phyloP scores from a whole-genome alignment of 2,888 invertebrate genomes.

The Eupithecia dodoneata region DNA sequence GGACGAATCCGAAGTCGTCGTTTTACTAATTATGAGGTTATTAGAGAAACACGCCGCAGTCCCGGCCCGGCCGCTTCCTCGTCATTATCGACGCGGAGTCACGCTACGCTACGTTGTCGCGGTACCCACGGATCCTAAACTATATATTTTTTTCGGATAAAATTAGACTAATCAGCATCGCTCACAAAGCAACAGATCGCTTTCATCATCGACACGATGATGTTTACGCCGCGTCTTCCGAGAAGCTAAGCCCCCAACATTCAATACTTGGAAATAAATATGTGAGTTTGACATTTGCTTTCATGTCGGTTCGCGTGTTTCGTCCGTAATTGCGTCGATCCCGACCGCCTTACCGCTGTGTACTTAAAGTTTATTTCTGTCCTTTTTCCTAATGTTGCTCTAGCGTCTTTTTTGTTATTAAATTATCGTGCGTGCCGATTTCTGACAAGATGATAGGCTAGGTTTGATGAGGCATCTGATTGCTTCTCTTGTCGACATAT shows the following conservation, averaged over 20 bases:
- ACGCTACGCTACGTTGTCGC: slow-evolving; percentile 74
- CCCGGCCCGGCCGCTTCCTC: slow-evolving; percentile 49
- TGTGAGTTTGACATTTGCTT: slow-evolving; percentile 85
- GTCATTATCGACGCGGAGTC: slow-evolving; percentile 63
- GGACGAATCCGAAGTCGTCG: slow-evolving; percentile 69
- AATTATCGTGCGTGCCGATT: slow-evolving; percentile 84
- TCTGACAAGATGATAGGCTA: slow-evolving; percentile 83
- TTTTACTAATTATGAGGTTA: slow-evolving; percentile 81
- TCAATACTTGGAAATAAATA: slow-evolving; percentile 85
- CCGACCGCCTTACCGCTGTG: slow-evolving; percentile 59
- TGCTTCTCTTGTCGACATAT: slow-evolving; percentile 82
- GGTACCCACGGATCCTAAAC: slow-evolving; percentile 72
- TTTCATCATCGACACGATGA: slow-evolving; percentile 84
- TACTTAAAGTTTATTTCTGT: slow-evolving; percentile 68
- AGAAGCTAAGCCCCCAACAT: slow-evolving; percentile 75
- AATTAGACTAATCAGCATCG: slow-evolving; percentile 82
- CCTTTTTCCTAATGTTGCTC: slow-evolving; percentile 63
- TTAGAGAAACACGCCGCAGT: slow-evolving; percentile 65
- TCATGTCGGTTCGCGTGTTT: slow-evolving; percentile 82
- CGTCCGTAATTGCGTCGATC: slow-evolving; percentile 74
- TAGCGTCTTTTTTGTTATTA: slow-evolving; percentile 80
- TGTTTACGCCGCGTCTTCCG: slow-evolving; percentile 81
- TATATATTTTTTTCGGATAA: slow-evolving; percentile 67
- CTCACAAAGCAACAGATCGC: slow-evolving; percentile 82
- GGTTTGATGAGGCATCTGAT: slow-evolving; percentile 81